A percentile compares a stretch with the other conserved stretches of the same genome.
phyloP scores from a whole-genome alignment of 2,797 vertebrate species.

The Salmo trutta region DNA sequence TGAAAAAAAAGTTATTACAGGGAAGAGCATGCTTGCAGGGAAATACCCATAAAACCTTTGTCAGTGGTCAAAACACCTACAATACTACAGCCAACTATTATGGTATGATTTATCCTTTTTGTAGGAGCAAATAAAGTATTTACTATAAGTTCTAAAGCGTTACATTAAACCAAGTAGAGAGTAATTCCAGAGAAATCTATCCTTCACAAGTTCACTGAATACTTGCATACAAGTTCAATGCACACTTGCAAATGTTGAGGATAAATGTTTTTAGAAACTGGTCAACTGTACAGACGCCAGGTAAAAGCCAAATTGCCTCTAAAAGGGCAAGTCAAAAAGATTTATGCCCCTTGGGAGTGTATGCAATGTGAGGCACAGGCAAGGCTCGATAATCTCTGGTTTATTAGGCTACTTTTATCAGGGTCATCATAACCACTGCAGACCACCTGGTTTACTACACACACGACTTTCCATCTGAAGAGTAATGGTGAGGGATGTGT shows the following conservation, averaged over 20 bases:
- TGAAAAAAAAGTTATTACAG: not conserved
- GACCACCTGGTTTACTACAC: not conserved
- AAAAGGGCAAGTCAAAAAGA: too few relatives aligned
- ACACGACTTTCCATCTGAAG: not conserved
- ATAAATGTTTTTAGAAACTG: not conserved
- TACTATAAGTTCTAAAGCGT: not conserved
- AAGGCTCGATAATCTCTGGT: too few relatives aligned
- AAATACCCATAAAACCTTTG: not conserved
- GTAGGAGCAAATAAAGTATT: not conserved
- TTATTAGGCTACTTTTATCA: not conserved
- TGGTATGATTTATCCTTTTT: too few relatives aligned
- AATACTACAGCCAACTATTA: not conserved
- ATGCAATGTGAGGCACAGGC: too few relatives aligned
- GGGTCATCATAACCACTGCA: not conserved
- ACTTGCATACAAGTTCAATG: not conserved
- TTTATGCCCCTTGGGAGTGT: too few relatives aligned
- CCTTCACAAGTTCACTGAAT: not conserved
- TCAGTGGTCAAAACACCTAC: not conserved
- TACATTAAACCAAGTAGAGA: not conserved
- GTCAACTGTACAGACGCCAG: not conserved
- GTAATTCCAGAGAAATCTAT: not conserved
- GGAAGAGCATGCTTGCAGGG: not conserved
- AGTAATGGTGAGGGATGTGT: not conserved
- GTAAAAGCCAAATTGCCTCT: not conserved
- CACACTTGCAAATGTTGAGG: not conserved